Evolutionary conservation across 2,888 invertebrate genomes (phyloP), one percentile per base, ranked within the genome.

Genomic region (Tetragonula carbonaria): DNA sequence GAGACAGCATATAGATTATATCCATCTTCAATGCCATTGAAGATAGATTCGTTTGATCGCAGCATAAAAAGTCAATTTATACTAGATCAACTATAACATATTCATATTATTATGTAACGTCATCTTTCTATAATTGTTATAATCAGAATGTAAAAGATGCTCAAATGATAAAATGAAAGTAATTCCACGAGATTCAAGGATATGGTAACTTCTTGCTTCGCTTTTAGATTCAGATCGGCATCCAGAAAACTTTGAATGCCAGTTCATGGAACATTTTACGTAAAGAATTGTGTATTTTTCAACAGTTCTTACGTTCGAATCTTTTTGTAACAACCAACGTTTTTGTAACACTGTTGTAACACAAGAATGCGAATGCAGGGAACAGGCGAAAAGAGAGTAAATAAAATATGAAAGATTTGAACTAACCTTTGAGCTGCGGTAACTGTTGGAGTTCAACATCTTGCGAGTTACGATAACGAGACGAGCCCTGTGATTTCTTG

Each of bases 401-500:
- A 63, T 14, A 73, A 59, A 28, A 11, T 18, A 66, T 14, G 13
- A 14, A 59, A 38, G 53, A 57, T 8, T 0, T 50, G 11, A 28
- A 88, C 96, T 95, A 94, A 99, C 99, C 99, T 98, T 99, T 99
- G 92, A 99, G 96, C 94, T 98, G 97, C 92, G 99, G 99, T 95
- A 99, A 96, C 94, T 98, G 98, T 95, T 98, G 98, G 91, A 99
- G 96, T 95, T 99, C 99, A 93, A 99, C 98, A 95, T 99, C 99
- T 95, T 98, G 98, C 94, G 99, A 98, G 95, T 99, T 98, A 95
- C 99, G 97, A 96, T 99, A 99, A 94, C 99, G 97, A 90, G 99
- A 99, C 93, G 99, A 99, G 93, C 99, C 99, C 96, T 99, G 99
- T 95, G 99, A 99, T 96, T 98, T 98, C 96, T 98, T 99, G 95